Conservation (phyloP, 2,888 invertebrate genomes). For the Himalopsyche japonica region DNA sequence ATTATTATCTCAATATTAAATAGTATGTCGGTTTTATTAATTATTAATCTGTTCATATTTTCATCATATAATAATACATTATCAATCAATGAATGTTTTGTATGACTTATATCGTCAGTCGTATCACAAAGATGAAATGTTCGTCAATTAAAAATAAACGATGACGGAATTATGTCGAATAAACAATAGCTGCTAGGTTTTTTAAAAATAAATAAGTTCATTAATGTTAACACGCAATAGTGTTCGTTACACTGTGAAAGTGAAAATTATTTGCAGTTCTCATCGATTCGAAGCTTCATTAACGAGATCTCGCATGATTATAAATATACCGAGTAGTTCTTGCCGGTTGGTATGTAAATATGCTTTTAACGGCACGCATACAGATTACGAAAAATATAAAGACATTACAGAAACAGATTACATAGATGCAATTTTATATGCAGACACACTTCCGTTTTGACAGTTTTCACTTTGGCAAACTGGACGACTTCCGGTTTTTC, state of each 20-base stretch:
- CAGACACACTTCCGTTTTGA: conserved; percentile 8
- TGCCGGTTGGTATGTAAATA: background rate
- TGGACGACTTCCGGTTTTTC: conserved; percentile 4
- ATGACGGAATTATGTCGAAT: background rate
- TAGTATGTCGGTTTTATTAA: no score
- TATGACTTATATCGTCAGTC: background rate
- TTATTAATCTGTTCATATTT: no score
- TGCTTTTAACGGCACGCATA: background rate
- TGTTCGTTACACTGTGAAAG: background rate
- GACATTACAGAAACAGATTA: background rate
- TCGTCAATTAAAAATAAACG: background rate
- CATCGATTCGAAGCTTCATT: background rate
- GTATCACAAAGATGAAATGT: background rate
- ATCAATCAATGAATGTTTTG: no score
- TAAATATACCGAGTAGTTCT: background rate
- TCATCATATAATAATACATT: no score
- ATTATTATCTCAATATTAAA: no score
- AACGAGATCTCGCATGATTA: background rate
- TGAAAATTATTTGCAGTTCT: background rate
- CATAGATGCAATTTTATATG: background rate
- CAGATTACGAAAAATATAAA: background rate
- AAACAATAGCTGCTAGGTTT: background rate
- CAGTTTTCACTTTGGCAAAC: conserved; percentile 3
- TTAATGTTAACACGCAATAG: background rate
- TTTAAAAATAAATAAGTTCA: background rate